Evolutionary conservation across 2,113 vertebrate genomes (phyloP).

Genomic region (Pampusana beccarii): DNA sequence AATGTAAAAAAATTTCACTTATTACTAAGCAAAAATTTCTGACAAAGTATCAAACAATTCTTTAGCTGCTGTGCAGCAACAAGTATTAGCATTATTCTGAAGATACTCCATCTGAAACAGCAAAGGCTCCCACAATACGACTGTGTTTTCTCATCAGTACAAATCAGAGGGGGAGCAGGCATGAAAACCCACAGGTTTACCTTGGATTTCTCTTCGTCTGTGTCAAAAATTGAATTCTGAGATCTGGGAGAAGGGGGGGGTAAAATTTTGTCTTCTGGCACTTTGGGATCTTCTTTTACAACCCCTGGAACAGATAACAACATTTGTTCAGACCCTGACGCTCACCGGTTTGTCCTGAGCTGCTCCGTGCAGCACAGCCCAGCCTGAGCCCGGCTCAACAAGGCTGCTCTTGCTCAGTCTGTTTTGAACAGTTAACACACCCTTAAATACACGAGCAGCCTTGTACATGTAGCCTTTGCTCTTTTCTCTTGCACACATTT

Average conservation of each 20-base stretch:
- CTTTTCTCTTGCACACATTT: neutral
- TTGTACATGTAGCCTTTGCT: neutral
- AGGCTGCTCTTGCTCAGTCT: no score
- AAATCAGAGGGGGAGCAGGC: neutral
- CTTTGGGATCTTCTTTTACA: constrained; percentile 87
- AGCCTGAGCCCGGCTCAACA: no score
- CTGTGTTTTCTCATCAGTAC: neutral
- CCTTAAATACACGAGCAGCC: neutral
- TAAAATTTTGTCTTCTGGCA: constrained; percentile 80
- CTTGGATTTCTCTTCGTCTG: constrained; percentile 88
- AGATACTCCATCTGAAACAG: neutral
- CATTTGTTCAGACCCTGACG: neutral
- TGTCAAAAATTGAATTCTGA: constrained; percentile 86
- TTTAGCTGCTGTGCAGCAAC: neutral
- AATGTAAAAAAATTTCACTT: neutral
- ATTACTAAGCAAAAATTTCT: neutral
- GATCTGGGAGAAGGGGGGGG: constrained; percentile 84
- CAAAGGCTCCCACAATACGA: neutral
- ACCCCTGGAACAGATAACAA: constrained; percentile 76
- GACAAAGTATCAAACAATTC: neutral
- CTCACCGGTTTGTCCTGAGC: no score
- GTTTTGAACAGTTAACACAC: neutral
- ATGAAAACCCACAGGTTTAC: constrained; percentile 47
- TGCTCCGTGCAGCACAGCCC: no score
- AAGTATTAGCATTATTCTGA: neutral